These are phyloP conservation scores for Paguma larvata DNA, from an alignment of 2,797 vertebrate genomes.

Conservation along the genomic window DNA sequence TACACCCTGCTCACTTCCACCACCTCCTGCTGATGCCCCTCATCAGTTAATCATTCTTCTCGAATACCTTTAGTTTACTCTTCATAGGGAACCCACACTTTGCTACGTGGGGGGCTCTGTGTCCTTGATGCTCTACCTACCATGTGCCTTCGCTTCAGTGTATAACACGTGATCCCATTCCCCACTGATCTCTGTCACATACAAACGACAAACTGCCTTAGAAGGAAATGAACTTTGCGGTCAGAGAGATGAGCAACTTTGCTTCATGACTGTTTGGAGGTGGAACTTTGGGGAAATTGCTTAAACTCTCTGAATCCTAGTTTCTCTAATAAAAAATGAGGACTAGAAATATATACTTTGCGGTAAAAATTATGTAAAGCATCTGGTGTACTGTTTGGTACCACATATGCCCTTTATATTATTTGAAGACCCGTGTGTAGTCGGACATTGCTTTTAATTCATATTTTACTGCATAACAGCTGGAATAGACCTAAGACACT, in stretches of 20 bases:
- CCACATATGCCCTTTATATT: background rate
- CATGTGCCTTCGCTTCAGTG: background rate
- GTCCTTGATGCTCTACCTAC: background rate
- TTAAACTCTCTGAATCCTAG: background rate
- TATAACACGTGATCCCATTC: background rate
- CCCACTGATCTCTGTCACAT: background rate
- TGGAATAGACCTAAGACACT: background rate
- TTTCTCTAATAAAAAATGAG: background rate
- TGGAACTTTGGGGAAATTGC: background rate
- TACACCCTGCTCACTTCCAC: accelerated
- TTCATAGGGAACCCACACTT: background rate
- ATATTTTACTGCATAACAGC: background rate
- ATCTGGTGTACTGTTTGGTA: background rate
- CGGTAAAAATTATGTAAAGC: background rate
- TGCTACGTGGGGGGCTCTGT: background rate
- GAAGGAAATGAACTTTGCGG: background rate
- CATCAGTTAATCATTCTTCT: background rate
- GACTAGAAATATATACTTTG: background rate
- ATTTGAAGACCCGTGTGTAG: background rate
- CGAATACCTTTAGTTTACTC: background rate
- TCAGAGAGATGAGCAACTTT: background rate
- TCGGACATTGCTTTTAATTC: background rate
- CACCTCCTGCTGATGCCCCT: background rate
- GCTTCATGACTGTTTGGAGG: background rate
- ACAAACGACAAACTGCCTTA: background rate